Base-by-base conservation (phyloP, 2,888 invertebrate genomes). In the Cylindroiulus punctatus region DNA sequence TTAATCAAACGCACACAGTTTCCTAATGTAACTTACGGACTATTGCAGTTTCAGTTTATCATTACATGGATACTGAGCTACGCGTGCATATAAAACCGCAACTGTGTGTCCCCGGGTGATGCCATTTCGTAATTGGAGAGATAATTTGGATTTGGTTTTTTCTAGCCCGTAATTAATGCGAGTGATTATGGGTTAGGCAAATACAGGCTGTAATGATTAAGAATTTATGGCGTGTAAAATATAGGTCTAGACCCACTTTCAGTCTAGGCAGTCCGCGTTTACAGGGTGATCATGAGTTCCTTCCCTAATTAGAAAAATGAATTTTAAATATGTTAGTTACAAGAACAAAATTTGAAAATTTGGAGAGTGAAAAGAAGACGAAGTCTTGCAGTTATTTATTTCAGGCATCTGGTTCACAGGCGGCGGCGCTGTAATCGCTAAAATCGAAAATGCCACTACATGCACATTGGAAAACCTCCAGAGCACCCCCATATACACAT, bases 111-210 rank as follows among this genome's bases (percentile, higher is more conserved):
- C 26, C 76, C 14, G 76, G 76, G n/a, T 30, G 76, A 76, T 76
- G 76, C 30, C 76, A 26, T 76, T 76, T 76, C 30, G 76, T 76
- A 76, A 76, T 76, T 76, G 76, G 26, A 30, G 76, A 76, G 76
- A 30, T 76, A 76, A 76, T 76, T 76, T 26, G 76, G 76, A 76
- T 76, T 76, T 65, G 65, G 22, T 8, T 30, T 10, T 30, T 76
- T 30, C 76, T 30, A 26, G 26, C 30, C 76, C 10, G 76, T 76
- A 76, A 76, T 76, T 76, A 76, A 14, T 76, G 30, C 30, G 76
- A 76, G 76, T 76, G 76, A 30, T 76, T 76, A 76, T 76, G 76
- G 76, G 76, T 76, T 76, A 30, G 30, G 30, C 76, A 14, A 76
- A 30, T 76, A 30, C 26, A 30, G 76, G 12, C 76, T 30, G 26